Base-by-base conservation (phyloP, 2,113 vertebrate genomes). In the Podarcis cretensis region DNA sequence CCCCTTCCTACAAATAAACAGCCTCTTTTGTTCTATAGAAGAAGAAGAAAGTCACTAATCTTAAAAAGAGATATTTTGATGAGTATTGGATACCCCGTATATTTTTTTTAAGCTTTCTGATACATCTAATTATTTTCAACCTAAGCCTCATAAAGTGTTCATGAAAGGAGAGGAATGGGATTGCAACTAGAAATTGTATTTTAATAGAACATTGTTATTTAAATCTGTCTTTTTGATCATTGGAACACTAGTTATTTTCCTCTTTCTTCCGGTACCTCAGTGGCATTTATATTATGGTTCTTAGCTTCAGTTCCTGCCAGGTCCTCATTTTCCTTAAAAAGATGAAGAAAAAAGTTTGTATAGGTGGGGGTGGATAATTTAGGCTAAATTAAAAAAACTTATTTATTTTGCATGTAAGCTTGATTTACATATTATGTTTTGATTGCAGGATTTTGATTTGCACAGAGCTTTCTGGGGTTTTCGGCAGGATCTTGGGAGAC, bases 61-160 rank as follows among this genome's bases (percentile, higher is more conserved):
- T 88, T 69, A 86, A 25, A 84, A 91, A 86, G 1, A 69, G 35
- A 88, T 86, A 84, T 86, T 78, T 76, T 94, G 43, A 84, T 96
- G 93, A 80, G 91, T 93, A 87, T 88, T 54, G 37, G 87, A 66
- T 73, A 90, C 30, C 1, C 1, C 2, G 8, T 4, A 48, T n/a
- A n/a, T 66, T 37, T 23, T 65, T 23, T 37, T 8, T 2, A 71
- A 81, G 0, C 40, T 85, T 93, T 75, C 21, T 73, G 89, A 89
- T 89, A 73, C 83, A 85, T 10, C 66, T 91, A 90, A 81, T 93
- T 81, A 43, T 88, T 95, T 93, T 87, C 95, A 93, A 73, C 35
- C 40, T 86, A 35, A 89, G 6, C 23, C 83, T 94, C 88, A 86
- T 92, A 90, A 93, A 91, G 74, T 79, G 94, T 81, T 92, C 89